These are phyloP conservation scores for Diacarnus erythraeanus DNA, from an alignment of 37 sponge, comb jelly and placozoan species.

Conservation along the genomic window DNA sequence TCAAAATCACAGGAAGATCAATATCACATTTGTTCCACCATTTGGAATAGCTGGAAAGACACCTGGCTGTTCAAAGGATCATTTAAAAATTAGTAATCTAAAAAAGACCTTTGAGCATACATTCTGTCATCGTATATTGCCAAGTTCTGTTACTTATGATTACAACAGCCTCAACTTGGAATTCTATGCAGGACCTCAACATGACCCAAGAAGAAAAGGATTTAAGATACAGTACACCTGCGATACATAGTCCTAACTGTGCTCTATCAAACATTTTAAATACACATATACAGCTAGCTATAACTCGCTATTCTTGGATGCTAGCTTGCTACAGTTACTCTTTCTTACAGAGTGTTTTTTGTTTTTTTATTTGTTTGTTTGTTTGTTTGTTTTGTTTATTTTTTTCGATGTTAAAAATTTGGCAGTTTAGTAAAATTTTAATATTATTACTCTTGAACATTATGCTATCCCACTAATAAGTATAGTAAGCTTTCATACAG, in stretches of 20 bases:
- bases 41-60: constrained; percentile 3
- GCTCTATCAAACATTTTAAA: too few species aligned
- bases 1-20: not conserved
- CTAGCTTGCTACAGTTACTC: too few species aligned
- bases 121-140: not conserved
- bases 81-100: not conserved
- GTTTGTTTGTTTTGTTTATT: too few species aligned
- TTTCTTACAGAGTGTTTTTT: too few species aligned
- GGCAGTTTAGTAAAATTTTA: too few species aligned
- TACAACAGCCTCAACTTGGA: not conserved
- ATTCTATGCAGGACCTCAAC: not conserved
- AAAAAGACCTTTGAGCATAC: not conserved
- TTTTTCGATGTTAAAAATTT: too few species aligned
- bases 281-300: too few species aligned
- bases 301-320: too few species aligned
- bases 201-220: not conserved
- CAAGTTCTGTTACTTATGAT: not conserved
- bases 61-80: not conserved
- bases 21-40: not conserved
- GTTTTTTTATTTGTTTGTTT: too few species aligned
- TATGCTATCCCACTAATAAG: too few species aligned
- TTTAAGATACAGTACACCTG: not conserved
- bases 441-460: too few species aligned
- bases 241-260: not conserved
- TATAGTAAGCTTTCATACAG: too few species aligned